These are phyloP conservation scores for Batillaria attramentaria DNA, from an alignment of 1,140 invertebrate genomes.

Conservation along the genomic window DNA sequence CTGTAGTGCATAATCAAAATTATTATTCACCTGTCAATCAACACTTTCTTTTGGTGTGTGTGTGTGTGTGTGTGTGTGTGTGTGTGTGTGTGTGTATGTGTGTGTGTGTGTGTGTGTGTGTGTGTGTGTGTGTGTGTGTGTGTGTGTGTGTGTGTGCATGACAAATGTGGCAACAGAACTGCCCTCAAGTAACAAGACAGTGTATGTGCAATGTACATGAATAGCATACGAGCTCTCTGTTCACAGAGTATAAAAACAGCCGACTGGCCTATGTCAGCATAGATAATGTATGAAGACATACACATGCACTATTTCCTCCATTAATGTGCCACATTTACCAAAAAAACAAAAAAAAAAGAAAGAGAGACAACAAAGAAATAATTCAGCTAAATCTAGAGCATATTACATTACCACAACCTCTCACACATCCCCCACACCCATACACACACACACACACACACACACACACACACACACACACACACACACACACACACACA, in stretches of 20 bases:
- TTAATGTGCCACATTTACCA: background rate
- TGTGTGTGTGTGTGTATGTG: too few species aligned
- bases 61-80: too few species aligned
- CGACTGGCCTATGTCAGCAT: background rate
- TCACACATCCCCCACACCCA: too few species aligned
- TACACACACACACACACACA: too few species aligned
- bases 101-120: background rate
- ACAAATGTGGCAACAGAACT: background rate
- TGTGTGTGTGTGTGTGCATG: background rate
- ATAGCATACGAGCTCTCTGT: background rate
- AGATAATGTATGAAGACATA: background rate
- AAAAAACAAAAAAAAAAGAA: background rate
- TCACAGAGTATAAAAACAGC: background rate
- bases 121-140: background rate
- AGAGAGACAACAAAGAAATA: too few species aligned
- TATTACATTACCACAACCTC: too few species aligned
- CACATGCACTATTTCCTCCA: background rate
- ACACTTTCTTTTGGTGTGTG: background rate
- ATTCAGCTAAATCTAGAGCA: too few species aligned
- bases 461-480: too few species aligned
- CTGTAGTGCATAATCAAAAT: background rate
- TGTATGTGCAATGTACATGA: too few species aligned
- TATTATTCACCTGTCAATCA: background rate
- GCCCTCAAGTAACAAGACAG: too few species aligned
- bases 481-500: too few species aligned